phyloP scores from a whole-genome alignment of 1,140 invertebrate genomes.

The Psilanteris sp. region DNA sequence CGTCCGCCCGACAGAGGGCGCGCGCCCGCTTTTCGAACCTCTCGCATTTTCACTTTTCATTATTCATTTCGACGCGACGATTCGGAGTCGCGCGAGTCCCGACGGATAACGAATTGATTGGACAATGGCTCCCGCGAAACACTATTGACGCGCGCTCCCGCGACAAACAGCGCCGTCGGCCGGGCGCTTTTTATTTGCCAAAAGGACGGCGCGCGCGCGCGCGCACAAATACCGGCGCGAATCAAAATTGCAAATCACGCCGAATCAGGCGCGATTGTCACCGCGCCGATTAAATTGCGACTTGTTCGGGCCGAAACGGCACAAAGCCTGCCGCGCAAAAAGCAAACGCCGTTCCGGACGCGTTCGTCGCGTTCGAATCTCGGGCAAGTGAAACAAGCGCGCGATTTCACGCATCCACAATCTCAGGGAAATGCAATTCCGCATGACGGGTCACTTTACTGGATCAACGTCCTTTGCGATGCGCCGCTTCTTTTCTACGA shows the following conservation, averaged over 20 bases:
- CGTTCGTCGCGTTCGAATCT: slow-evolving; percentile 14
- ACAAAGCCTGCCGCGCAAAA: slow-evolving; percentile 1
- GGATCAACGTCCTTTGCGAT: slow-evolving; percentile 55
- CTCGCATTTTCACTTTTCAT: neutral
- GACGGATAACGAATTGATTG: neutral
- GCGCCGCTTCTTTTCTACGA: slow-evolving; percentile 46
- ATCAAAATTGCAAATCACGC: slow-evolving; percentile 23
- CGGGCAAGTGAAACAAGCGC: slow-evolving; percentile 32
- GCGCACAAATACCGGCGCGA: neutral
- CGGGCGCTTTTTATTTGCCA: too few relatives aligned
- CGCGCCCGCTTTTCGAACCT: slow-evolving; percentile 13
- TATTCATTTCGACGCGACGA: too few relatives aligned
- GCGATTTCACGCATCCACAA: slow-evolving; percentile 45
- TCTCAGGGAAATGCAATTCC: slow-evolving; percentile 50
- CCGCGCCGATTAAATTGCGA: too few relatives aligned
- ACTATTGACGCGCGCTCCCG: too few relatives aligned
- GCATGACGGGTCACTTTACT: slow-evolving; percentile 58
- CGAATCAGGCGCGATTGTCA: too few relatives aligned
- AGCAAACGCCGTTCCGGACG: slow-evolving; percentile 35
- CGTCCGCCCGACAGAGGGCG: slow-evolving; percentile 25
- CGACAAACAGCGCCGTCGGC: too few relatives aligned
- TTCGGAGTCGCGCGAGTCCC: too few relatives aligned
- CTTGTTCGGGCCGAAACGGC: too few relatives aligned
- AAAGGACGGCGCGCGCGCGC: too few relatives aligned
- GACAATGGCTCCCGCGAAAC: too few relatives aligned